These are phyloP conservation scores for Pararge aegeria DNA, from an alignment of 1,140 invertebrate species.

Conservation along the genomic window DNA sequence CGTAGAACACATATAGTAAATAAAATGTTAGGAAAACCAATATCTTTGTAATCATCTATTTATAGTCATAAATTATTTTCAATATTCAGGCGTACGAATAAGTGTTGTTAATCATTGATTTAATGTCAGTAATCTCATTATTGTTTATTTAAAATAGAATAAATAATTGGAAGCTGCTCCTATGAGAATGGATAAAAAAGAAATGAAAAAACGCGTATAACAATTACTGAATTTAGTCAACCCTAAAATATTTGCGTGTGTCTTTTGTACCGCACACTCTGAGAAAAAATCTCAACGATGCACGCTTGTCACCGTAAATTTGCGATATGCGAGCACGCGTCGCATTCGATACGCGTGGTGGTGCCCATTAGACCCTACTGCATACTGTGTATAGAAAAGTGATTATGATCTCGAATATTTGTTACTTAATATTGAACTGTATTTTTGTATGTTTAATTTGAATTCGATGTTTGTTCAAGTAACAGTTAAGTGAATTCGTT, in stretches of 20 bases:
- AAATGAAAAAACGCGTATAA: neutral
- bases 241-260: conserved; percentile 39
- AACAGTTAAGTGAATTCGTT: too few species aligned
- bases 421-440: conserved; percentile 16
- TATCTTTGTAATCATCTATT: too few species aligned
- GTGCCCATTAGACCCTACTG: conserved; percentile 33
- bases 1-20: too few species aligned
- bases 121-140: too few species aligned
- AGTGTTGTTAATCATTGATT: too few species aligned
- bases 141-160: too few species aligned
- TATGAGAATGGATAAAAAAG: conserved; percentile 7
- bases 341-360: conserved; percentile 47
- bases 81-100: too few species aligned
- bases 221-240: conserved; percentile 49
- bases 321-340: conserved; percentile 43
- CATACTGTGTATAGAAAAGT: conserved; percentile 23
- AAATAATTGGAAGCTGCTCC: too few species aligned
- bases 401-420: conserved; percentile 26
- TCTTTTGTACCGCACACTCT: conserved; percentile 35
- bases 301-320: conserved; percentile 63
- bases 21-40: too few species aligned
- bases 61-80: too few species aligned
- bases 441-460: neutral
- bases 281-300: conserved; percentile 54
- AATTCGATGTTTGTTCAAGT: neutral